Evolutionary conservation across 2,113 vertebrate genomes (phyloP).

Genomic region (Grallaria varia): DNA sequence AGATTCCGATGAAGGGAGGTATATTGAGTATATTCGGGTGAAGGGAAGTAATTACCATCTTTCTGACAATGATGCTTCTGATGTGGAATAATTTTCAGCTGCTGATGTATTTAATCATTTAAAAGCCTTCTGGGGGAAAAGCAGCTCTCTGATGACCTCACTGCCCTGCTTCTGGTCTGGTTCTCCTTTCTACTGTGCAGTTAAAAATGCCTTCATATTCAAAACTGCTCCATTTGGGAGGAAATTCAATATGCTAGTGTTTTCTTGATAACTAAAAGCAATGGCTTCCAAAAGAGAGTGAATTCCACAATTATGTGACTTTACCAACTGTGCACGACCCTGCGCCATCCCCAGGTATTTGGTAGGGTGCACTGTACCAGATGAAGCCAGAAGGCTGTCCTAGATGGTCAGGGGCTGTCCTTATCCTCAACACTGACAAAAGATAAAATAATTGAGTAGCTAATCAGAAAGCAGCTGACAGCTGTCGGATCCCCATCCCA

Average conservation of each 20-base stretch:
- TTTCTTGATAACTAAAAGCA: constrained; percentile 57
- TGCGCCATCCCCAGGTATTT: background rate
- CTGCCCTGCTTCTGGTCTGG: constrained; percentile 77
- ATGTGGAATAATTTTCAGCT: constrained; percentile 85
- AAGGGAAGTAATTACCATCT: constrained; percentile 99
- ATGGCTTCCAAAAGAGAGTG: constrained; percentile 28
- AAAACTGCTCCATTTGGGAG: constrained; percentile 50
- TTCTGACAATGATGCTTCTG: constrained; percentile 97
- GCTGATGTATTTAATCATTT: constrained; percentile 69
- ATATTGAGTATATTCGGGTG: constrained; percentile 97
- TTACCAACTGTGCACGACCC: background rate
- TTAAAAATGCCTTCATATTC: constrained; percentile 60
- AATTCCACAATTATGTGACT: background rate
- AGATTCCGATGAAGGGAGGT: constrained; percentile 92
- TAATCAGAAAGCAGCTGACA: constrained; percentile 31
- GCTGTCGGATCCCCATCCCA: background rate
- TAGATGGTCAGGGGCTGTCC: background rate
- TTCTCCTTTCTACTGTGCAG: constrained; percentile 70
- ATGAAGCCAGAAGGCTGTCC: constrained; percentile 17
- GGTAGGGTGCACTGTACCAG: constrained; percentile 5
- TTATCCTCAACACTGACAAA: background rate
- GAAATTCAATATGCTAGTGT: constrained; percentile 41
- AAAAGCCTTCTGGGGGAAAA: constrained; percentile 70
- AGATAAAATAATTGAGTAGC: background rate
- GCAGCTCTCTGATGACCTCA: constrained; percentile 70